Base-by-base conservation (phyloP, 1,140 invertebrate genomes). In the Leptopilina boulardi region DNA sequence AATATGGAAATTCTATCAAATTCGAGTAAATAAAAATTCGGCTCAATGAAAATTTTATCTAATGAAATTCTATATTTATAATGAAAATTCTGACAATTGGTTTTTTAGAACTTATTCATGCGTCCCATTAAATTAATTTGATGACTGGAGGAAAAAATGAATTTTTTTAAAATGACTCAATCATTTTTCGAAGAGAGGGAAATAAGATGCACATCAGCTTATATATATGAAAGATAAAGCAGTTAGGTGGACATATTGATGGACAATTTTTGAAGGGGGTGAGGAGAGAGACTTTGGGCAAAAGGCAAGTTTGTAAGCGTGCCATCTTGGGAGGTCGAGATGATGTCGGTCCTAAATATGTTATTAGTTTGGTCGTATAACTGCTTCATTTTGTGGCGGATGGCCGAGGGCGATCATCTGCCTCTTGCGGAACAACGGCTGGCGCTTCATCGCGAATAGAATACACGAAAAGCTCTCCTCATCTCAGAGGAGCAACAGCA, bases 331-430 rank as follows among this genome's bases (percentile, higher is more conserved):
- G 88, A 89, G 88, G 88, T 89, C 89, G 88, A 84, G 86, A 84
- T 83, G 82, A 79, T 82, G 79, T 74, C 83, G 76, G 80, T 83
- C 85, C 87, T 89, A 90, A 90, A 90, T 90, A 90, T 90, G 88
- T 90, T 90, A 90, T 90, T 90, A 90, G 87, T 86, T 87, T 84
- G 87, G 85, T 88, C 87, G 87, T 90, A 89, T 90, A 89, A 90
- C 88, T 86, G 88, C 87, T 90, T 89, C 87, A 89, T 89, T 88
- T 89, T 83, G 83, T 82, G 80, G 85, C 81, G 83, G 83, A 86
- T 86, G 81, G 84, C 88, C 73, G 82, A 85, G 85, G 88, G 87
- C 83, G 86, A 88, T 88, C 87, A 85, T 89, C 87, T 87, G 84
- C 84, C 84, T 84, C 79, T 73, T 78, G 81, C 77, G 82, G 82